phyloP scores from a whole-genome alignment of 2,888 invertebrate species.

The Caenorhabditis becei region DNA sequence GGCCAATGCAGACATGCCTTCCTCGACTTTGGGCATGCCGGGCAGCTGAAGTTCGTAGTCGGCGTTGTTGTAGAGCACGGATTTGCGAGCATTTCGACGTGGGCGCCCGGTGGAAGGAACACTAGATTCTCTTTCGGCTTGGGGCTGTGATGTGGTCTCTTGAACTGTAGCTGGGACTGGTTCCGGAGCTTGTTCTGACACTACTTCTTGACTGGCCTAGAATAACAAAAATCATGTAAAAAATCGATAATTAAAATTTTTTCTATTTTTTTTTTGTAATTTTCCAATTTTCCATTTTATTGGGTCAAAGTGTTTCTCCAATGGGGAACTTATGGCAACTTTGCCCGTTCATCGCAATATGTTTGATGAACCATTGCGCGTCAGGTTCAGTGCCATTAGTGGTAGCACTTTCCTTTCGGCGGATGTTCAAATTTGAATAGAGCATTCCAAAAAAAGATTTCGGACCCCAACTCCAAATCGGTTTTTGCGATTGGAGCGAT shows the following conservation, averaged over 20 bases:
- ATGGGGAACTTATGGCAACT: no score
- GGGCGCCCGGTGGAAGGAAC: slow-evolving; percentile 32
- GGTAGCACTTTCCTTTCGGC: slow-evolving; percentile 20
- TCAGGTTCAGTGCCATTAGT: slow-evolving; percentile 17
- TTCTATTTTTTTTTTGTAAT: no score
- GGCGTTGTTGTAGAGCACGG: slow-evolving; percentile 59
- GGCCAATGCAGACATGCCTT: not conserved
- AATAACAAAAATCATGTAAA: slow-evolving; percentile 1
- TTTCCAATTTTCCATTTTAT: no score
- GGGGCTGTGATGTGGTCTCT: not conserved
- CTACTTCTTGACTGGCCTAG: not conserved
- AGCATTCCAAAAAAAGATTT: not conserved
- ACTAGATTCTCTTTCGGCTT: not conserved
- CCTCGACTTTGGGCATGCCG: slow-evolving; percentile 48
- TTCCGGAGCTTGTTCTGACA: not conserved
- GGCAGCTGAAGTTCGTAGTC: slow-evolving; percentile 62
- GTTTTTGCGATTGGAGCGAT: not conserved
- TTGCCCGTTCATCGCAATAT: no score
- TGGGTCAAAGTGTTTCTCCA: no score
- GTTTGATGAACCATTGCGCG: slow-evolving; percentile 34
- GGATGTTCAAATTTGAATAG: slow-evolving; percentile 5
- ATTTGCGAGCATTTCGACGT: slow-evolving; percentile 63
- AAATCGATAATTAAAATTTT: slow-evolving; percentile 5
- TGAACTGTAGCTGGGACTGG: not conserved
- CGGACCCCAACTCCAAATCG: not conserved